Conservation (phyloP, 2,888 invertebrate species). For the Drosophila affinis region DNA sequence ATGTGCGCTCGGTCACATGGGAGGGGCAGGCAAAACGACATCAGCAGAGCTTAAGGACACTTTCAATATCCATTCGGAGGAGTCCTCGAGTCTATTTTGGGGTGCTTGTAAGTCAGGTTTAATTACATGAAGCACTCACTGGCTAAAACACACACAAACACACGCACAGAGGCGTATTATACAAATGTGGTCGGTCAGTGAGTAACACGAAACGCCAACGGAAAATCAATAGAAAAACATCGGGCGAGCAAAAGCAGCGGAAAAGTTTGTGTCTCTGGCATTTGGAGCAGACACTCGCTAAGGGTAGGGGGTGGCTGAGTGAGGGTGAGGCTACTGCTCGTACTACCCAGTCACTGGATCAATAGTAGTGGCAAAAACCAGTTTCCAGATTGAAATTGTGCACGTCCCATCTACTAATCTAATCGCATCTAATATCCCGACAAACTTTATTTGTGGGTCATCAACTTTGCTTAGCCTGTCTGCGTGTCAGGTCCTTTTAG, state of each 20-base stretch:
- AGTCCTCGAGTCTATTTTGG: slow-evolving; percentile 53
- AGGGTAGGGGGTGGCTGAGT: neutral
- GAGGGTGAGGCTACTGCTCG: neutral
- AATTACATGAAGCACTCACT: slow-evolving; percentile 50
- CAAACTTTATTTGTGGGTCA: slow-evolving; percentile 40
- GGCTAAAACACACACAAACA: slow-evolving; percentile 34
- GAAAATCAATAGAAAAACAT: slow-evolving; percentile 63
- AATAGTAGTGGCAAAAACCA: slow-evolving; percentile 29
- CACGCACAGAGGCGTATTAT: slow-evolving; percentile 18
- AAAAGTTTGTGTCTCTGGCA: slow-evolving; percentile 45
- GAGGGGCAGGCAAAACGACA: slow-evolving; percentile 9
- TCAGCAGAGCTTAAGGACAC: slow-evolving; percentile 43
- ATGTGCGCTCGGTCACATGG: no score
- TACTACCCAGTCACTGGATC: slow-evolving; percentile 11
- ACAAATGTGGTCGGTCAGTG: slow-evolving; percentile 20
- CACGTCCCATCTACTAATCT: slow-evolving; percentile 35
- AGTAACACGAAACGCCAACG: slow-evolving; percentile 44
- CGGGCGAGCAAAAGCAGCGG: slow-evolving; percentile 47
- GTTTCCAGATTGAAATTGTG: slow-evolving; percentile 44
- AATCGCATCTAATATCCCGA: slow-evolving; percentile 35
- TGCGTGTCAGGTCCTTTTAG: neutral
- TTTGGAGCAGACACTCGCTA: slow-evolving; percentile 13
- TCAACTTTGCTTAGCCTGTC: slow-evolving; percentile 21
- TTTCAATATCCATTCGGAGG: slow-evolving; percentile 27
- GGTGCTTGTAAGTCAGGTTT: slow-evolving; percentile 57